Base-by-base conservation (phyloP, 2,888 invertebrate genomes). In the Monoplex corrugatus region DNA sequence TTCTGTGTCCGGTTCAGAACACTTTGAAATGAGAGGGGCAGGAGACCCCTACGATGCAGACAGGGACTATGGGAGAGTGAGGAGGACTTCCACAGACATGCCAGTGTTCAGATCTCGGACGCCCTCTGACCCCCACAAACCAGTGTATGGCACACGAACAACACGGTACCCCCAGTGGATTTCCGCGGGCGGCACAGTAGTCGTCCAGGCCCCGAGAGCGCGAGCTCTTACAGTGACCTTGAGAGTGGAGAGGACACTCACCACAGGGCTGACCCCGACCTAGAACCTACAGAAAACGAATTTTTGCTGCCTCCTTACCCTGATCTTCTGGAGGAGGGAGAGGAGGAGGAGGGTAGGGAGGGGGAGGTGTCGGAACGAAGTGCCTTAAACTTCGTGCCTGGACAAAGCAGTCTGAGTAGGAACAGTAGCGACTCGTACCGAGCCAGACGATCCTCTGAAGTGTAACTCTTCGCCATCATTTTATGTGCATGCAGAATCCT, bases 241-340 rank as follows among this genome's bases (percentile, higher is more conserved):
- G 45, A 87, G 32, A 6, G 50, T 19, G 78, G 19, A 5, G 87
- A 78, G 8, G 87, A 78, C 45, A 50, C 23, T 78, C 50, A 85
- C 50, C 45, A 50, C 84, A 57, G 35, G 40, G 19, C 28, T 2
- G 72, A 28, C 2, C 38, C 57, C 16, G 87, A 78, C 35, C 19
- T 28, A 5, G 87, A 87, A 16, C 78, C 87, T 44, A 87, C 82
- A 83, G 91, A 91, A 82, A 89, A 63, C 38, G 90, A 91, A 16
- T 90, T 89, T 86, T 40, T 89, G 19, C 72, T 91, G 45, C 91
- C 91, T 5, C 91, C 91, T 10, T 91, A 91, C 86, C 91, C 91
- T 13, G 89, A 89, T 44, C 89, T 84, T 35, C 63, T 86, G 6
- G 91, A 90, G 82, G 90, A 89, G 84, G 38, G 91, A 91, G 57